A percentile compares a stretch with the other conserved stretches of the same genome.
Evolutionary conservation across 2,113 vertebrate species (phyloP).

Genomic region (Protomyctophum bolini): DNA sequence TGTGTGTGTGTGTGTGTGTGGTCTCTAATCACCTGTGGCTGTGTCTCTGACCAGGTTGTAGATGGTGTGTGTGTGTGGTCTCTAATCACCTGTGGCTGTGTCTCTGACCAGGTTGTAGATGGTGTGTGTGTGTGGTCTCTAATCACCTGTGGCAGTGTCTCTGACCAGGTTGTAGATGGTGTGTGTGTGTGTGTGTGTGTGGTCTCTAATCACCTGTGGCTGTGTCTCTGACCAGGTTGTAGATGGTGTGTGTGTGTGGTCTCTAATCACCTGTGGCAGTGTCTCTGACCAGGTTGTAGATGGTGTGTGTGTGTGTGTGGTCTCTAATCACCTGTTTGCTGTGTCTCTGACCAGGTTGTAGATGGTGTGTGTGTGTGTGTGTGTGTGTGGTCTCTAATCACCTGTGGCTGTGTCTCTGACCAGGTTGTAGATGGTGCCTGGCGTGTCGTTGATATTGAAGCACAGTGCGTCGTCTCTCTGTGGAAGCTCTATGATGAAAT

Average conservation of each 20-base stretch:
- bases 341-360: slow-evolving; percentile 88
- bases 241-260: too few relatives aligned
- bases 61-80: too few relatives aligned
- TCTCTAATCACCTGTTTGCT: slow-evolving; percentile 80
- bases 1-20: too few relatives aligned
- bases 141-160: slow-evolving; percentile 86
- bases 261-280: slow-evolving; percentile 80
- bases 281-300: slow-evolving; percentile 88
- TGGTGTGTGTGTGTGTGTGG: too few relatives aligned
- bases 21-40: slow-evolving; percentile 78
- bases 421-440: slow-evolving; percentile 88
- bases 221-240: slow-evolving; percentile 87
- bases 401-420: slow-evolving; percentile 86
- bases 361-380: too few relatives aligned
- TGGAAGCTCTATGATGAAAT: slow-evolving; percentile 90
- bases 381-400: too few relatives aligned
- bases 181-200: too few relatives aligned
- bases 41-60: slow-evolving; percentile 88
- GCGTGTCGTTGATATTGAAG: slow-evolving; percentile 90
- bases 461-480: slow-evolving; percentile 86
- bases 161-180: slow-evolving; percentile 86
- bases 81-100: slow-evolving; percentile 81
- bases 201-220: slow-evolving; percentile 78
- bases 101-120: slow-evolving; percentile 89
- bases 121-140: too few relatives aligned